Base-by-base conservation (phyloP, 2,113 vertebrate species). In the Odontesthes bonariensis region DNA sequence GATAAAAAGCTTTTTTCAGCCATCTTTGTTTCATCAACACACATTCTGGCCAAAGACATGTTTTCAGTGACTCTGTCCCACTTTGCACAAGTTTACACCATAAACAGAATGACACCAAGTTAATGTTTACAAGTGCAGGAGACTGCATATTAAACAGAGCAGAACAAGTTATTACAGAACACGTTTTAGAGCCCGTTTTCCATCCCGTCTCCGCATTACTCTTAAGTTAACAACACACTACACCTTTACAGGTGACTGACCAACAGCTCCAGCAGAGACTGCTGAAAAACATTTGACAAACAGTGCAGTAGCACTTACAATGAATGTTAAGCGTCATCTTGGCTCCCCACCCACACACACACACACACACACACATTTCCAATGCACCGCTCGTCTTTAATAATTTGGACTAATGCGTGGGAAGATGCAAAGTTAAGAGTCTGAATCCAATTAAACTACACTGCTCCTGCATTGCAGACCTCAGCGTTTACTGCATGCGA, bases 71-170 rank as follows among this genome's bases (percentile, higher is more conserved):
- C 1, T 33, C 6, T 27, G 53, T 57, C 51, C 35, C 7, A 63
- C 32, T 67, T 55, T 42, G 8, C 14, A 19, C 19, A 35, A 8
- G 16, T 51, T 54, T 54, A 5, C 9, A 19, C n/a, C 31, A 58
- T 35, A 13, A 58, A 47, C 42, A 68, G 1, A 52, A 44, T 17
- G 20, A 35, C 12, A 7, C 3, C 31, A 32, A 10, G 44, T 72
- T 44, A 66, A 63, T 69, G 57, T 77, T 52, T 80, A 71, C 13
- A 44, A 32, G 38, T 63, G 20, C 17, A 46, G 10, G 54, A 23
- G 32, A 22, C 10, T 40, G 59, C 44, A 60, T 6, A 2, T 10
- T 22, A 81, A 77, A 46, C 13, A 55, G 62, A 80, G 70, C 52
- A 67, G 63, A 77, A 75, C 47, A 16, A 35, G 14, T 52, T 20